A percentile compares a stretch with the other conserved stretches of the same genome.
Conservation (phyloP, 2,797 vertebrate species). For the Leptoclinus maculatus region DNA sequence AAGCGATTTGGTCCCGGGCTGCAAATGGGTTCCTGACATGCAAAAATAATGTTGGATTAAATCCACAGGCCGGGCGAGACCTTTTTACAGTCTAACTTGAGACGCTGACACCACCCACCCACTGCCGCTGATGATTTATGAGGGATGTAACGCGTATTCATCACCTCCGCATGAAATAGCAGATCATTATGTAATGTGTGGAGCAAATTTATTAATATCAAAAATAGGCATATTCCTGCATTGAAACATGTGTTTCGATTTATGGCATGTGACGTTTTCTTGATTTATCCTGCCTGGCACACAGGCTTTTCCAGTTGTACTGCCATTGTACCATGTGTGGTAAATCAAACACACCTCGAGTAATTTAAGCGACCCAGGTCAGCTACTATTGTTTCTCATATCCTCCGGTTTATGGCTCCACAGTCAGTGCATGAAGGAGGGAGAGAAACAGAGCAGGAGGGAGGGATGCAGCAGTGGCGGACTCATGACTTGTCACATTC, state of each 20-base stretch:
- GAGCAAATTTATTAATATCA: slow-evolving; percentile 46
- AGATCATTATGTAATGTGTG: slow-evolving; percentile 45
- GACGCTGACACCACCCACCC: slow-evolving; percentile 57
- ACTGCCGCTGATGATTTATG: slow-evolving; percentile 63
- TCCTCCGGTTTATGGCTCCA: slow-evolving; percentile 68
- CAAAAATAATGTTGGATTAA: slow-evolving; percentile 68
- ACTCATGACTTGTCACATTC: slow-evolving; percentile 78
- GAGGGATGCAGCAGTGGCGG: slow-evolving; percentile 56
- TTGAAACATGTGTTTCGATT: slow-evolving; percentile 53
- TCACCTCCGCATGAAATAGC: slow-evolving; percentile 50
- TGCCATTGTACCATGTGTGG: slow-evolving; percentile 28
- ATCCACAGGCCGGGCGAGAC: slow-evolving; percentile 42
- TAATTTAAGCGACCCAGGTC: slow-evolving; percentile 72
- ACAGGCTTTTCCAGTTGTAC: slow-evolving; percentile 32
- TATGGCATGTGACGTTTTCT: slow-evolving; percentile 9
- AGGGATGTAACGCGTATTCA: slow-evolving; percentile 54
- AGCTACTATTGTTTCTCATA: slow-evolving; percentile 74
- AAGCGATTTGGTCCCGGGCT: slow-evolving; percentile 44
- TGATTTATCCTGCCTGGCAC: slow-evolving; percentile 46
- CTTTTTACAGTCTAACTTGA: slow-evolving; percentile 37
- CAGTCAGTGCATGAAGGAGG: slow-evolving; percentile 36
- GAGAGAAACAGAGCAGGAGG: slow-evolving; percentile 18
- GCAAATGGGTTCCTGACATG: slow-evolving; percentile 74
- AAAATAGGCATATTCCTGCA: slow-evolving; percentile 19
- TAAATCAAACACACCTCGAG: slow-evolving; percentile 72